Evolutionary conservation across 2,113 vertebrate genomes (phyloP).

Genomic region (Apodemus sylvaticus): DNA sequence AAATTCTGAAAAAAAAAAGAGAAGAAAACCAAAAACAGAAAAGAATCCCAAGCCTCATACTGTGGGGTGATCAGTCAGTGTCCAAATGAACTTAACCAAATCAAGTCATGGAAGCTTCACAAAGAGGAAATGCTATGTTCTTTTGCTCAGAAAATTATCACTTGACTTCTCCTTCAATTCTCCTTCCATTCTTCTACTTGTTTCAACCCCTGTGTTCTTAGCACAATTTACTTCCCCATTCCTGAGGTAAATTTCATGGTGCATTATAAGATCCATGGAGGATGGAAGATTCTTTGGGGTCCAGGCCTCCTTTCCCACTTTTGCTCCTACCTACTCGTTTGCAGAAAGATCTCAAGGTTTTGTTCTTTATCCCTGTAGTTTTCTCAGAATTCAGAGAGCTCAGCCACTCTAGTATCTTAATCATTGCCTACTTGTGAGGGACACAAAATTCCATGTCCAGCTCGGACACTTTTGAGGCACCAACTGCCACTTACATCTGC

Average conservation of each 20-base stretch:
- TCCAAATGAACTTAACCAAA: neutral
- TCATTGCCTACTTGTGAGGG: neutral
- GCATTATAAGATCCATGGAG: neutral
- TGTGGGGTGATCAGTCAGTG: neutral
- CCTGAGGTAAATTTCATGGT: neutral
- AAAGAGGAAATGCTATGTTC: neutral
- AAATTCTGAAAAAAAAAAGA: neutral
- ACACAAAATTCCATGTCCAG: neutral
- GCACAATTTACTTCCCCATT: neutral
- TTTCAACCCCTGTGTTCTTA: neutral
- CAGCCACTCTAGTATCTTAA: neutral
- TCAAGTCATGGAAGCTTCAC: neutral
- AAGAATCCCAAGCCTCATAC: neutral
- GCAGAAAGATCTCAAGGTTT: neutral
- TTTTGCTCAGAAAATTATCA: neutral
- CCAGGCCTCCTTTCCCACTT: neutral
- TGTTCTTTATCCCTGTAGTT: neutral
- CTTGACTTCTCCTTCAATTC: neutral
- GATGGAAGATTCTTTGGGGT: neutral
- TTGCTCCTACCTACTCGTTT: too few relatives aligned
- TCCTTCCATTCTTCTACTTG: neutral
- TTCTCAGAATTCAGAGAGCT: neutral
- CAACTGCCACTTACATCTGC: accelerated
- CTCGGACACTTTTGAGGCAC: neutral
- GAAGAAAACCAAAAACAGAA: neutral